Evolutionary conservation across 2,888 invertebrate genomes (phyloP).

Genomic region (Agrochola lychnidis): DNA sequence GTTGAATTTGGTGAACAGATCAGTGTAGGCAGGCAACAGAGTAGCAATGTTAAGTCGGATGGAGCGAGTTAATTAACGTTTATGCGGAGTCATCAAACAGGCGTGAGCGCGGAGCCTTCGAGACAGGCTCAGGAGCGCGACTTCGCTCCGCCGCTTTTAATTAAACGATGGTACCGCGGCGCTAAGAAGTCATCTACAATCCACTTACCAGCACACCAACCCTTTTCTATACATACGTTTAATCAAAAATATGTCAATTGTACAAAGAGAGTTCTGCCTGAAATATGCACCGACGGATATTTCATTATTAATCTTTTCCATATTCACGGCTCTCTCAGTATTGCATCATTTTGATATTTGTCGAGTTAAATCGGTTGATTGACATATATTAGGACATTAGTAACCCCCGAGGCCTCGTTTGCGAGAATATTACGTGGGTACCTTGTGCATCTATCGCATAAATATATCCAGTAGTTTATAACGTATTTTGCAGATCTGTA

Average conservation of each 20-base stretch:
- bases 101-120: conserved; percentile 71
- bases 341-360: conserved; percentile 18
- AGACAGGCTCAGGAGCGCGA: conserved; percentile 74
- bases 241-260: conserved; percentile 60
- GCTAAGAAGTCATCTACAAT: conserved; percentile 72
- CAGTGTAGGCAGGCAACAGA: conserved; percentile 58
- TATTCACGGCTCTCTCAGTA: background rate
- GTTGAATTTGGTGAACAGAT: conserved; percentile 62
- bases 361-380: conserved; percentile 37
- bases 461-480: too few species aligned
- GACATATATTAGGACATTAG: conserved; percentile 26
- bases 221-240: conserved; percentile 54
- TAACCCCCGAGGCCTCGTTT: background rate
- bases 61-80: conserved; percentile 84
- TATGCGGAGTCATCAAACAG: conserved; percentile 82
- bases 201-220: conserved; percentile 63
- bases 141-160: conserved; percentile 77
- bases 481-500: background rate
- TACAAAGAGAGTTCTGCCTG: conserved; percentile 26
- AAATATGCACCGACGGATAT: conserved; percentile 9
- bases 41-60: conserved; percentile 73
- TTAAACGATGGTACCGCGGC: conserved; percentile 75
- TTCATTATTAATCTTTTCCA: conserved; percentile 39
- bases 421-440: conserved; percentile 13
- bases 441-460: too few species aligned